Evolutionary conservation across 2,113 vertebrate species (phyloP).

Genomic region (Corythornis vintsioides): DNA sequence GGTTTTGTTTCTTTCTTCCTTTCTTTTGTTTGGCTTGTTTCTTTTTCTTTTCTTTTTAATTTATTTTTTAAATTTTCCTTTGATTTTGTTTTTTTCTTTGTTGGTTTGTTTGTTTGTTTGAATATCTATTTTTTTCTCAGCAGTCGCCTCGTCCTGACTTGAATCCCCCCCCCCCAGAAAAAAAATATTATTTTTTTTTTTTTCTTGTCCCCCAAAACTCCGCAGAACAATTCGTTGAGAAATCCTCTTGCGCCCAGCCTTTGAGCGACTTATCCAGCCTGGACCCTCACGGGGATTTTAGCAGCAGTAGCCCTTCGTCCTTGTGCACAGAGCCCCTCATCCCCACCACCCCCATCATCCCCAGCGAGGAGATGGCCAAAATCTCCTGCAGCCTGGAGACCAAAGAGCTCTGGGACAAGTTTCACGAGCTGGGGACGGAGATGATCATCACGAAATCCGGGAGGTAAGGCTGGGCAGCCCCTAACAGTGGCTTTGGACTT

Average conservation of each 20-base stretch:
- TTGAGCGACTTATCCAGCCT: constrained; percentile 85
- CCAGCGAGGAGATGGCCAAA: constrained; percentile 97
- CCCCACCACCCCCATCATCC: constrained; percentile 89
- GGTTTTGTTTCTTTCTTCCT: too few species aligned
- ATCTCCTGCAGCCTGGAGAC: constrained; percentile 96
- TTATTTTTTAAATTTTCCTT: too few species aligned
- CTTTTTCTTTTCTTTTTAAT: too few species aligned
- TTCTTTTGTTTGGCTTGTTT: too few species aligned
- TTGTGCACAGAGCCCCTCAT: constrained; percentile 95
- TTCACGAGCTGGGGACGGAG: constrained; percentile 96
- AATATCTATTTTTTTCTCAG: not conserved
- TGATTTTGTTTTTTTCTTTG: too few species aligned
- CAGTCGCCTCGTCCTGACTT: not conserved
- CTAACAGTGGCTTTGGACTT: accelerated
- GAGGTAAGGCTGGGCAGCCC: constrained; percentile 76
- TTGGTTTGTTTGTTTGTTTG: too few species aligned
- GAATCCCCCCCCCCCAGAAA: not conserved
- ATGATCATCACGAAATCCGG: constrained; percentile 99
- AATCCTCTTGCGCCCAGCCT: constrained; percentile 89
- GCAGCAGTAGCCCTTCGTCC: constrained; percentile 76
- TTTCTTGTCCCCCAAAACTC: not conserved
- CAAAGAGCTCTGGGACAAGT: constrained; percentile 99
- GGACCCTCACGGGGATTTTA: constrained; percentile 85
- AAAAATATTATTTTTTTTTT: not conserved
- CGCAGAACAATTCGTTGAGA: constrained; percentile 96